These are phyloP conservation scores for Mastomys natalensis DNA, from an alignment of 2,113 vertebrate species.

Conservation along the genomic window DNA sequence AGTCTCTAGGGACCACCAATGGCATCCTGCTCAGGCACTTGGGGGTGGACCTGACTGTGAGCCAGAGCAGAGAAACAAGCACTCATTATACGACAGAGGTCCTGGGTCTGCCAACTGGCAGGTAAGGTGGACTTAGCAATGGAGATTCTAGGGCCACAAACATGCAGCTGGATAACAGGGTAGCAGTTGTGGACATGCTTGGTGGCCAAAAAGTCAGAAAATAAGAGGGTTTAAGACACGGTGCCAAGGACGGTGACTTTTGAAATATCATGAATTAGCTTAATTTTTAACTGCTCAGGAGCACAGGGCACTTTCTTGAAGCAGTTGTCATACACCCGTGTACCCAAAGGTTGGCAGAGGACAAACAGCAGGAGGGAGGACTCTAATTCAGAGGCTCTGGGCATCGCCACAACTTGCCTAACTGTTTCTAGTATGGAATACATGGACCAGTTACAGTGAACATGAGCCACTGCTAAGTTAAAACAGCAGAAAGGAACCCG, in stretches of 20 bases:
- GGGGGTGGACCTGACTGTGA: neutral
- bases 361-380: neutral
- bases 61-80: neutral
- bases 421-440: rapidly evolving
- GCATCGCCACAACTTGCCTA: neutral
- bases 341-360: neutral
- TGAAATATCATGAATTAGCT: neutral
- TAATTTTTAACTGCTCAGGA: neutral
- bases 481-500: neutral
- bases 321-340: neutral
- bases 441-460: rapidly evolving
- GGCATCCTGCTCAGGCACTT: neutral
- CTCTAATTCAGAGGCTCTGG: rapidly evolving
- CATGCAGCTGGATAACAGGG: rapidly evolving
- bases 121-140: neutral
- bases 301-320: neutral
- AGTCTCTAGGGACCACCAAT: neutral
- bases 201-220: neutral
- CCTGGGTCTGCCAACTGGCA: neutral
- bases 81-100: neutral
- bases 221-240: neutral
- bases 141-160: neutral
- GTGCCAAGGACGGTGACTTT: neutral
- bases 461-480: neutral
- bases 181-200: neutral